Conservation (phyloP, 2,113 vertebrate species). For the Periophthalmus modestus region DNA sequence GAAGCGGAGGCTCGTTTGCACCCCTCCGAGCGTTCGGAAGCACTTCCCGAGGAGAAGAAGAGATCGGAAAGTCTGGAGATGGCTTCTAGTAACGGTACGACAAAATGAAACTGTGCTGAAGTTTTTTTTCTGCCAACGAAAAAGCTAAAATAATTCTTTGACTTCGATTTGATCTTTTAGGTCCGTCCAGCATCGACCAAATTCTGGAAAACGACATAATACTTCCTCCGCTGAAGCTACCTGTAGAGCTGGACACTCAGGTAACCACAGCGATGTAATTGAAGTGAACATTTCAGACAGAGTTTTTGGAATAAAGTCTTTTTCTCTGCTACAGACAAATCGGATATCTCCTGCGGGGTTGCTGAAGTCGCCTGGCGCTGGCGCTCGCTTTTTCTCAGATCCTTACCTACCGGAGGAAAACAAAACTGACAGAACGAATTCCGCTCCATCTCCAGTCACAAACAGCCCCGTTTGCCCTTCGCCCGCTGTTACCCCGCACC, state of each 20-base stretch:
- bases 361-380: constrained; percentile 69
- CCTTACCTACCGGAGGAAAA: constrained; percentile 69
- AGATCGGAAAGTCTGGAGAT: constrained; percentile 57
- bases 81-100: constrained; percentile 65
- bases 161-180: constrained; percentile 50
- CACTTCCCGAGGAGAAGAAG: constrained; percentile 67
- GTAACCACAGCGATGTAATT: constrained; percentile 31
- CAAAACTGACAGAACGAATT: constrained; percentile 49
- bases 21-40: constrained; percentile 8
- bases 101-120: neutral
- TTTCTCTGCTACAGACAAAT: constrained; percentile 37
- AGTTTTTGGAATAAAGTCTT: neutral
- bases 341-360: constrained; percentile 35
- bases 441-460: constrained; percentile 33
- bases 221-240: constrained; percentile 51
- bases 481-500: constrained; percentile 26
- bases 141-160: neutral
- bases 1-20: constrained; percentile 83
- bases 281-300: neutral
- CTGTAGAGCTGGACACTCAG: constrained; percentile 41
- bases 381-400: constrained; percentile 77
- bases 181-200: constrained; percentile 40
- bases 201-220: constrained; percentile 58
- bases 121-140: neutral
- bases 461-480: constrained; percentile 50